These are phyloP conservation scores for Battus philenor DNA, from an alignment of 1,140 invertebrate genomes.

Conservation along the genomic window DNA sequence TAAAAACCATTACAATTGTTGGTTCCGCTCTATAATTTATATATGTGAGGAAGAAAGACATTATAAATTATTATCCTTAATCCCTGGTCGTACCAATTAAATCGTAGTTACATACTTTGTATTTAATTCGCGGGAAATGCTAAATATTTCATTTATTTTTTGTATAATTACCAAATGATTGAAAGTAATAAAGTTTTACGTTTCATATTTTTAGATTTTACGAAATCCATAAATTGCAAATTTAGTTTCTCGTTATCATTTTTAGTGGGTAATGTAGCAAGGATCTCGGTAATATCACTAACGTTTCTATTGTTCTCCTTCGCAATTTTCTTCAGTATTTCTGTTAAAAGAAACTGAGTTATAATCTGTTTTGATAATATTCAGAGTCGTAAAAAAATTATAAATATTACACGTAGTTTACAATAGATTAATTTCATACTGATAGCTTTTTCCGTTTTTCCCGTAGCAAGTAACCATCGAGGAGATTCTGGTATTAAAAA, in stretches of 20 bases:
- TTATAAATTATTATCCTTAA: too few species aligned
- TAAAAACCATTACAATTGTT: too few species aligned
- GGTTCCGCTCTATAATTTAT: too few species aligned
- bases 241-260: conserved; percentile 14
- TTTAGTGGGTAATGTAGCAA: conserved; percentile 4
- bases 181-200: conserved; percentile 82
- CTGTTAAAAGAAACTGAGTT: too few species aligned
- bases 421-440: conserved; percentile 29
- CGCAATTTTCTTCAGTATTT: conserved; percentile 14
- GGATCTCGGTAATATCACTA: background rate
- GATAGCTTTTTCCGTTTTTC: conserved; percentile 79
- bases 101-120: too few species aligned
- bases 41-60: too few species aligned
- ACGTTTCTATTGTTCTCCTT: conserved; percentile 13
- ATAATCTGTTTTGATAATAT: too few species aligned
- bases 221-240: conserved; percentile 39
- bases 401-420: background rate
- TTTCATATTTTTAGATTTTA: conserved; percentile 78
- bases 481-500: conserved; percentile 88
- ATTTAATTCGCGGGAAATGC: too few species aligned
- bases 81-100: too few species aligned
- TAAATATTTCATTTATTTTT: too few species aligned
- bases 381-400: too few species aligned
- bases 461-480: conserved; percentile 85
- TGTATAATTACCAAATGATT: conserved; percentile 79